Conservation (phyloP, 2,888 invertebrate species). For the Blastobasis lacticolella region DNA sequence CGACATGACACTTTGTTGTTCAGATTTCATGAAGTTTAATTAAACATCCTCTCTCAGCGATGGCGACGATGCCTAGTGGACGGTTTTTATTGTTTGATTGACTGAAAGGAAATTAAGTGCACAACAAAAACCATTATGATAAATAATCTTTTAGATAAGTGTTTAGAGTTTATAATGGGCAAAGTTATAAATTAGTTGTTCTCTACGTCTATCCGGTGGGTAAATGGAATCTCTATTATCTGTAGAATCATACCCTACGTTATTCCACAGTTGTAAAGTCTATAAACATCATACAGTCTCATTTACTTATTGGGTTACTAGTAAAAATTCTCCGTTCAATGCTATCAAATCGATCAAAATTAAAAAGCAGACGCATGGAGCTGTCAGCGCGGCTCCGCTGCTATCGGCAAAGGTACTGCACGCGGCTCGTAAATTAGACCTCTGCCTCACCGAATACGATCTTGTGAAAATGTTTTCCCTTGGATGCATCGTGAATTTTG, state of each 20-base stretch:
- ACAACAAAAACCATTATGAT: background rate
- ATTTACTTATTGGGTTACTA: too few relatives aligned
- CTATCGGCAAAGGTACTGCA: background rate
- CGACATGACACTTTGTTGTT: conserved; percentile 45
- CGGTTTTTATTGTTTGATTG: conserved; percentile 41
- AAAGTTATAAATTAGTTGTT: too few relatives aligned
- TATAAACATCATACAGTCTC: too few relatives aligned
- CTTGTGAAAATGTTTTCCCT: conserved; percentile 17
- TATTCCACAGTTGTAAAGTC: too few relatives aligned
- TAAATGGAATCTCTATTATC: too few relatives aligned
- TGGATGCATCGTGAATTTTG: conserved; percentile 35
- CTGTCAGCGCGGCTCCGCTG: background rate
- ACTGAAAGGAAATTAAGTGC: conserved; percentile 45
- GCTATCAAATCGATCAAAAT: too few relatives aligned
- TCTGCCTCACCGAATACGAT: conserved; percentile 1
- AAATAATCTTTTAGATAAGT: too few relatives aligned
- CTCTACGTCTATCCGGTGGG: too few relatives aligned
- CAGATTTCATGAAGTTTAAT: conserved; percentile 51
- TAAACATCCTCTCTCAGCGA: conserved; percentile 37
- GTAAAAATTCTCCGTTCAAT: too few relatives aligned
- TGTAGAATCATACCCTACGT: too few relatives aligned
- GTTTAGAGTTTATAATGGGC: too few relatives aligned
- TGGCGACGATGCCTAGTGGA: conserved; percentile 26
- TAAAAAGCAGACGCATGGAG: too few relatives aligned
- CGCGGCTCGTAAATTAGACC: conserved; percentile 8